Evolutionary conservation across 2,888 invertebrate species (phyloP), one percentile per base, ranked within the genome.

Genomic region (Drosophila rellima): DNA sequence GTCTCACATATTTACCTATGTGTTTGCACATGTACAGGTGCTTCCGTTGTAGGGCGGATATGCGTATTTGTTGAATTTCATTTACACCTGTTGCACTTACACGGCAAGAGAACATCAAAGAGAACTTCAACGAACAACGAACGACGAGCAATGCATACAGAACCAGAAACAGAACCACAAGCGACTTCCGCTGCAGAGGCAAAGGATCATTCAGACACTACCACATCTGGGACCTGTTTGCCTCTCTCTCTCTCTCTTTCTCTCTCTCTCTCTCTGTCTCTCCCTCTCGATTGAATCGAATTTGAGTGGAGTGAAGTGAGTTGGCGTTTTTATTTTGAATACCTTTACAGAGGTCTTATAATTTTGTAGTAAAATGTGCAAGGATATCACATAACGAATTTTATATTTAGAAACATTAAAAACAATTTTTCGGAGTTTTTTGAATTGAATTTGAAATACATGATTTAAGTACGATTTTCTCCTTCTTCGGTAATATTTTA

Each of bases 61-160:
- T 88, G 80, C 74, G 83, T 84, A 82, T 90, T 88, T 84, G 90
- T 88, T 82, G 89, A 74, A 86, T 85, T 88, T 70, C 68, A 62
- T 71, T 85, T 85, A 84, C 86, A 86, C 86, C 86, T 86, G 86
- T 86, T 86, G 86, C 89, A 82, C 63, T 26, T 60, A 51, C 66
- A 60, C 62, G 68, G 69, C 57, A 64, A 51, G 68, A 68, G 68
- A 68, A 75, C 71, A 80, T 61, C 51, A 72, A 69, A 69, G 63
- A 44, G 29, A 35, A 42, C 20, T 13, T 20, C 39, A 18, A 18
- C 26, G 26, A 45, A 17, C 20, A 39, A n/a, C 20, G 2, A 15
- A 33, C 73, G 69, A 70, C 83, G 55, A 47, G 72, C 61, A 60
- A 37, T 72, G 82, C 71, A 89, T 76, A 26, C 26, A 26, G 26